These are phyloP conservation scores for Urocyon cinereoargenteus DNA, from an alignment of 2,797 vertebrate genomes.

Conservation along the genomic window DNA sequence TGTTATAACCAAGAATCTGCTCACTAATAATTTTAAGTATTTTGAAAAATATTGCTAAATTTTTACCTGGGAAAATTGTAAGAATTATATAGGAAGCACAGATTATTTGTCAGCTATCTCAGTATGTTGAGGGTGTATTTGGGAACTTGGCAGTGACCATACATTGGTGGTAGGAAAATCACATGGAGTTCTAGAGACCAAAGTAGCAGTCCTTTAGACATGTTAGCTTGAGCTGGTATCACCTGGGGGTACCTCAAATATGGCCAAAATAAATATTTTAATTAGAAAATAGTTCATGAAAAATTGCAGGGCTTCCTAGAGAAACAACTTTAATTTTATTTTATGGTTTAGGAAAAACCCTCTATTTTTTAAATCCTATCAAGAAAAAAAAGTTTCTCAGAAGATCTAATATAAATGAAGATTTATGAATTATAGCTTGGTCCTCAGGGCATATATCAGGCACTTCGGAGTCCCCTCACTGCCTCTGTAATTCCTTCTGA, in stretches of 20 bases:
- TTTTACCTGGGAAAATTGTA: background rate
- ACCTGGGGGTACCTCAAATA: background rate
- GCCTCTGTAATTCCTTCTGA: background rate
- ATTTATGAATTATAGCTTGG: background rate
- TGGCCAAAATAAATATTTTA: background rate
- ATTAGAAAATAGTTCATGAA: background rate
- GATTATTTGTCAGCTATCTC: background rate
- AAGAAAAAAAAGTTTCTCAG: background rate
- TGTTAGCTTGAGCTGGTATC: background rate
- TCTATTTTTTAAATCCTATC: background rate
- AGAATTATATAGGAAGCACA: background rate
- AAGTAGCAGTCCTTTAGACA: background rate
- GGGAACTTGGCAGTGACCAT: background rate
- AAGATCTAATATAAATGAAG: background rate
- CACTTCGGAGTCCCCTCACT: too few species aligned
- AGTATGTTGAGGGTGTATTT: fast-evolving
- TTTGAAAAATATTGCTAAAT: slow-evolving; percentile 4
- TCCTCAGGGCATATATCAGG: background rate
- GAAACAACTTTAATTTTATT: background rate
- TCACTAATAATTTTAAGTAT: background rate
- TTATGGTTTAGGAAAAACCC: background rate
- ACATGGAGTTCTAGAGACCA: background rate
- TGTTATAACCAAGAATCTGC: background rate
- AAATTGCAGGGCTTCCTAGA: background rate
- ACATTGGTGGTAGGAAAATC: fast-evolving